Percentiles rank a stretch among this genome's conserved stretches.
These are phyloP conservation scores for Erebia epiphron DNA, from an alignment of 2,888 invertebrate genomes.

Conservation along the genomic window DNA sequence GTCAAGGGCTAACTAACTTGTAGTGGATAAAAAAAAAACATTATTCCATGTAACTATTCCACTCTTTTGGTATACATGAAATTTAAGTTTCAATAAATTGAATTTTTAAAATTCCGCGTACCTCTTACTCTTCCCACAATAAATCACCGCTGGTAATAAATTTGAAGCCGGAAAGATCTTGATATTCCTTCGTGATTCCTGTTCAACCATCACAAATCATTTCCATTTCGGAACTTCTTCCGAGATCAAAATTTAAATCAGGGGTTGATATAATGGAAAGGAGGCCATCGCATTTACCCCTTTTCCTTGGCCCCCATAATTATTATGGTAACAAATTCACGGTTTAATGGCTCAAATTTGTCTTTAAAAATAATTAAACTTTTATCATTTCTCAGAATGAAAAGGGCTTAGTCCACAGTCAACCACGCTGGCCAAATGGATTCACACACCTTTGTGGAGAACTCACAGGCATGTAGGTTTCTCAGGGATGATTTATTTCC, in stretches of 20 bases:
- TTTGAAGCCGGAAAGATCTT: conserved; percentile 15
- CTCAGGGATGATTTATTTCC: too few species aligned
- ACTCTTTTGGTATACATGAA: too few species aligned
- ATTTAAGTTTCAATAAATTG: background rate
- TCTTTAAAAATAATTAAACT: background rate
- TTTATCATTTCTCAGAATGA: too few species aligned
- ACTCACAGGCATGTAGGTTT: too few species aligned
- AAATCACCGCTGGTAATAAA: conserved; percentile 20
- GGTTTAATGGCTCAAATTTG: background rate
- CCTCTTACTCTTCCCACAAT: conserved; percentile 3
- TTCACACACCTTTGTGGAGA: too few species aligned
- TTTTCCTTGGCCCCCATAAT: background rate
- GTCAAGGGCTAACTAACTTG: too few species aligned
- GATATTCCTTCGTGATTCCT: conserved; percentile 13
- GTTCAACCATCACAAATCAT: conserved; percentile 32
- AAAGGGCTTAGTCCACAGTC: too few species aligned
- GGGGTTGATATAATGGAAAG: background rate
- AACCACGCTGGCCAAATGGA: too few species aligned
- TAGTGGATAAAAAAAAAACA: too few species aligned
- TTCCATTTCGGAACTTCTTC: conserved; percentile 31
- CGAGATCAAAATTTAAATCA: conserved; percentile 20
- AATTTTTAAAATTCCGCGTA: background rate
- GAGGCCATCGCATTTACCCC: background rate
- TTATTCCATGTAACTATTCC: too few species aligned
- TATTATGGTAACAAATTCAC: background rate